A percentile compares a stretch with the other conserved stretches of the same genome.
Evolutionary conservation across 2,888 invertebrate genomes (phyloP).

Genomic region (Dorcus parallelipipedus): DNA sequence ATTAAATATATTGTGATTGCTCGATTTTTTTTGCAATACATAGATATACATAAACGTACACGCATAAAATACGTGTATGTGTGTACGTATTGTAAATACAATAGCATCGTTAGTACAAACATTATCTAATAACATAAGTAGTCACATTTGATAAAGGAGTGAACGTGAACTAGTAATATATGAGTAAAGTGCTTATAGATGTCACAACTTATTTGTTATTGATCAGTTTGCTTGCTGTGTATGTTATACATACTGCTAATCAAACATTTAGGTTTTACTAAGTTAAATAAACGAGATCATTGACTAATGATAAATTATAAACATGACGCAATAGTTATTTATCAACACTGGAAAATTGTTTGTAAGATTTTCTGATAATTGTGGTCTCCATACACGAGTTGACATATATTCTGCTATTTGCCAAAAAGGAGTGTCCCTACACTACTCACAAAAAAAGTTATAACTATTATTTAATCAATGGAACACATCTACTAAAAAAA

Average conservation of each 20-base stretch:
- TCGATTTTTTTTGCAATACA: conserved; percentile 7
- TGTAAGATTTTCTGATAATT: conserved; percentile 1
- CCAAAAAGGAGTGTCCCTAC: too few relatives aligned
- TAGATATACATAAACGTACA: neutral
- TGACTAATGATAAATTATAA: conserved; percentile 31
- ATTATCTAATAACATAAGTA: conserved; percentile 33
- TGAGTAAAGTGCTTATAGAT: conserved; percentile 15
- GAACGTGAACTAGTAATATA: conserved; percentile 15
- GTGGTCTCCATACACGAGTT: conserved; percentile 5
- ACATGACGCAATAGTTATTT: conserved; percentile 17
- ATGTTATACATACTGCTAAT: conserved; percentile 10
- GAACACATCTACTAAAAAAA: neutral
- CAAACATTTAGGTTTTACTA: conserved; percentile 26
- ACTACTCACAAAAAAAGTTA: too few relatives aligned
- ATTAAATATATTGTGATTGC: conserved; percentile 15
- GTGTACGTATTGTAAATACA: conserved; percentile 29
- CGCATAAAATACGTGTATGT: neutral
- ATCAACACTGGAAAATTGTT: conserved; percentile 4
- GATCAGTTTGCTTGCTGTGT: neutral
- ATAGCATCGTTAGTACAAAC: conserved; percentile 38
- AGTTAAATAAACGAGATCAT: conserved; percentile 41
- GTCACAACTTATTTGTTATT: conserved; percentile 1
- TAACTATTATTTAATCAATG: neutral
- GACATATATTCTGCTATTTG: neutral
- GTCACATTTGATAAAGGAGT: conserved; percentile 28